Base-by-base conservation (phyloP, 2,888 invertebrate genomes). In the Orthosia cruda region DNA sequence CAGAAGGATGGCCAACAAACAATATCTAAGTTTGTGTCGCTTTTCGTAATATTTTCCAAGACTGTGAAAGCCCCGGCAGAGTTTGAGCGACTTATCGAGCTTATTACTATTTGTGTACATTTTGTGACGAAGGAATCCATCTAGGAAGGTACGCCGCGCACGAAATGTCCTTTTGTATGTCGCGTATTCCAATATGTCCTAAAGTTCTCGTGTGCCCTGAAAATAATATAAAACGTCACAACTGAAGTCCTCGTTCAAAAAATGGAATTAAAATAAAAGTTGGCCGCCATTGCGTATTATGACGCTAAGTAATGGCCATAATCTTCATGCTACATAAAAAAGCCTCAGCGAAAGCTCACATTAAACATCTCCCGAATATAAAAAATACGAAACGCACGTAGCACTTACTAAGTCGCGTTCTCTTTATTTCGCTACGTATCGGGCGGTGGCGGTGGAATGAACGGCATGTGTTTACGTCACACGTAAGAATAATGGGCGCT, bases 31-130 rank as follows among this genome's bases (percentile, higher is more conserved):
- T n/a, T n/a, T n/a, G n/a, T n/a, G n/a, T n/a, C n/a, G n/a, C n/a
- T n/a, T n/a, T n/a, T n/a, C n/a, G n/a, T n/a, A n/a, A n/a, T n/a
- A n/a, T n/a, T n/a, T n/a, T n/a, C n/a, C n/a, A n/a, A n/a, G n/a
- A n/a, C n/a, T n/a, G n/a, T n/a, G n/a, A n/a, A n/a, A n/a, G n/a
- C n/a, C n/a, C n/a, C n/a, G n/a, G n/a, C n/a, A n/a, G n/a, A n/a
- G n/a, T n/a, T n/a, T n/a, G n/a, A 90, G 91, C 89, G 92, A 92
- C 93, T 94, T 93, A 92, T 89, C 91, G 82, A 91, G 93, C 94
- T 95, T 95, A 95, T 95, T 95, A 94, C 94, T 95, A 93, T 95
- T 95, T 95, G 94, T 93, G 93, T 87, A 88, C 86, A 87, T 89
- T 89, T 88, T 79, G 82, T 88, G 88, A 90, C 88, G 86, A 88